A percentile compares a stretch with the other conserved stretches of the same genome.
These are phyloP conservation scores for Xestia xanthographa DNA, from an alignment of 2,888 invertebrate species.

Conservation along the genomic window DNA sequence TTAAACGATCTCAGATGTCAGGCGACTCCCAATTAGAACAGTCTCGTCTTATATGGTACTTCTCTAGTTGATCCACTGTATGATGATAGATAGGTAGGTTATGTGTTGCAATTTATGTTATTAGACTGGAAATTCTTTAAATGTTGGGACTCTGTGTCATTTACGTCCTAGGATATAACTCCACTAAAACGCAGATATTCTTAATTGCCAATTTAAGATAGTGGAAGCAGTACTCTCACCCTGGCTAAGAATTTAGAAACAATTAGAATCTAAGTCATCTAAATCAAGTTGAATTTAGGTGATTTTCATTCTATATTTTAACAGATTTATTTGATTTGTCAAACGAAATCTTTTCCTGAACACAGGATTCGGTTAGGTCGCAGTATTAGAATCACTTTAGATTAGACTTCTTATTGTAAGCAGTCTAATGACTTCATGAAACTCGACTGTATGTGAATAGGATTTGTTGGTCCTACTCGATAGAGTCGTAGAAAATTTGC, in stretches of 20 bases:
- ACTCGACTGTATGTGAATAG: neutral
- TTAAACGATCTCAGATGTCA: slow-evolving; percentile 41
- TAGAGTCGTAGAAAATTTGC: slow-evolving; percentile 41
- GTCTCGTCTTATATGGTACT: slow-evolving; percentile 4
- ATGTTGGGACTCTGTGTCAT: neutral
- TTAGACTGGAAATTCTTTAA: neutral
- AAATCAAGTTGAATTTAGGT: slow-evolving; percentile 40
- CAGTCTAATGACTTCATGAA: neutral
- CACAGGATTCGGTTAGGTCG: slow-evolving; percentile 15
- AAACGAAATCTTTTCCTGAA: slow-evolving; percentile 23
- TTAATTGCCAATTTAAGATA: neutral
- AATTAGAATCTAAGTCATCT: slow-evolving; percentile 20
- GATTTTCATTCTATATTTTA: slow-evolving; percentile 34
- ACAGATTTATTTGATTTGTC: slow-evolving; percentile 19
- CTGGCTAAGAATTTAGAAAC: slow-evolving; percentile 34
- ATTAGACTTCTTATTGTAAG: neutral
- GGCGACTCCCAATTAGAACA: slow-evolving; percentile 25
- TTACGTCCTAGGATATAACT: neutral
- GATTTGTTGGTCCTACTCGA: neutral
- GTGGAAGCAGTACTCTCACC: neutral
- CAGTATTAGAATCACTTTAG: slow-evolving; percentile 9
- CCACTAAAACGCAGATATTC: neutral
- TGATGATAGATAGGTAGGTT: neutral
- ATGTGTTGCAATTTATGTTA: slow-evolving; percentile 2
- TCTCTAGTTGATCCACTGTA: slow-evolving; percentile 16